phyloP scores from a whole-genome alignment of 2,113 vertebrate species.

The Gallinago jamesoni region DNA sequence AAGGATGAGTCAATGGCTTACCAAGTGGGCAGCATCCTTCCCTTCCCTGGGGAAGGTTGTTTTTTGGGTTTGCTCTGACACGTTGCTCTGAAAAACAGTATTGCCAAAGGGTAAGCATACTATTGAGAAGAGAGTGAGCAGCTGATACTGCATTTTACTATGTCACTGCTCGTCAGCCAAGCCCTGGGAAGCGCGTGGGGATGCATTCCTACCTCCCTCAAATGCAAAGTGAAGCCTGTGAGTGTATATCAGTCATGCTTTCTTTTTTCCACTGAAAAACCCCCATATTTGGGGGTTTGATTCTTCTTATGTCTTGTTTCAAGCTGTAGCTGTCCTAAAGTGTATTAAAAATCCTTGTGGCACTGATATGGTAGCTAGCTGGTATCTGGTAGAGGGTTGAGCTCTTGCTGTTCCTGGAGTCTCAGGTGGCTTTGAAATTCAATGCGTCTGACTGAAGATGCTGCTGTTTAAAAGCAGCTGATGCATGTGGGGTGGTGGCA shows the following conservation, averaged over 20 bases:
- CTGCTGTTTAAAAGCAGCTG: not conserved
- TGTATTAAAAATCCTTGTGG: not conserved
- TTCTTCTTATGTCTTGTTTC: not conserved
- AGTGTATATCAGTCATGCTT: not conserved
- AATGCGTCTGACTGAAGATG: not conserved
- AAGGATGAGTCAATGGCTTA: not conserved
- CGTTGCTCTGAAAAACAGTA: not conserved
- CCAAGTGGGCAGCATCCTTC: not conserved
- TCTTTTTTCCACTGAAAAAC: not conserved
- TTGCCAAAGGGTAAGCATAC: not conserved
- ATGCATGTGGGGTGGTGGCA: not conserved
- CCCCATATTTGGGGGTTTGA: not conserved
- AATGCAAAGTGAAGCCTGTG: not conserved
- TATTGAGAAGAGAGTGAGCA: not conserved
- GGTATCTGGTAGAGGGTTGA: not conserved
- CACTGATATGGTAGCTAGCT: not conserved
- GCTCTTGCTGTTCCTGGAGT: not conserved
- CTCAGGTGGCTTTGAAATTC: constrained; percentile 19
- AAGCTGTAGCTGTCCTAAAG: not conserved
- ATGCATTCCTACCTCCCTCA: not conserved
- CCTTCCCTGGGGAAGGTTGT: not conserved
- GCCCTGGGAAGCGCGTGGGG: not conserved
- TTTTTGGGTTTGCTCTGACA: not conserved
- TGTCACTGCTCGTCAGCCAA: not conserved
- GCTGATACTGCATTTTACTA: not conserved